phyloP scores from a whole-genome alignment of 2,797 vertebrate genomes.

The Esox lucius region DNA sequence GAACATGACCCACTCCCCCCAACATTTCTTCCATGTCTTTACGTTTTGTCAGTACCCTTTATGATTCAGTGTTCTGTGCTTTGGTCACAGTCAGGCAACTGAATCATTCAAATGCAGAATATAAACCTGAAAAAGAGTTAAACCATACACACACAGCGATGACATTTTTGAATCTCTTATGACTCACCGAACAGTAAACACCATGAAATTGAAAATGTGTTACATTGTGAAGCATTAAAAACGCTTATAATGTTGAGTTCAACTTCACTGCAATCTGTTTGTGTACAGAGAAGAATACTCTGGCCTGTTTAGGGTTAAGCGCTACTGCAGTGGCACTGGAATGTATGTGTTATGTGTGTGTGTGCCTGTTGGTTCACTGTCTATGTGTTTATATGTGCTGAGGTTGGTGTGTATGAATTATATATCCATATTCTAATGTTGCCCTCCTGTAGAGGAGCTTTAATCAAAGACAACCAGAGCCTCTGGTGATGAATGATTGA shows the following conservation, averaged over 20 bases:
- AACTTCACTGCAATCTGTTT: not conserved
- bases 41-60: not conserved
- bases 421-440: constrained; percentile 77
- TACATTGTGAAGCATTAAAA: not conserved
- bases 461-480: constrained; percentile 79
- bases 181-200: not conserved
- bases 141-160: no score
- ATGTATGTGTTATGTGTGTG: constrained; percentile 8
- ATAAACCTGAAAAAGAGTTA: not conserved
- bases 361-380: constrained; percentile 2
- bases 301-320: constrained; percentile 35
- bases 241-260: constrained; percentile 21
- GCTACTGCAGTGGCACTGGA: constrained; percentile 16
- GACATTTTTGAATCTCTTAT: no score
- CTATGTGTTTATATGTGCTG: constrained; percentile 4
- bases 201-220: not conserved
- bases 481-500: constrained; percentile 82
- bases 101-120: not conserved
- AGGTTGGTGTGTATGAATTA: constrained; percentile 74
- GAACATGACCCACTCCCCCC: no score
- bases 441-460: constrained; percentile 71
- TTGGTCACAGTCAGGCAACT: not conserved
- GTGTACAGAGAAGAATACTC: not conserved
- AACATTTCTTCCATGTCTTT: not conserved
- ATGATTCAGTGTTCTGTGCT: not conserved